phyloP scores from a whole-genome alignment of 2,888 invertebrate genomes.

The Allygus modestus region DNA sequence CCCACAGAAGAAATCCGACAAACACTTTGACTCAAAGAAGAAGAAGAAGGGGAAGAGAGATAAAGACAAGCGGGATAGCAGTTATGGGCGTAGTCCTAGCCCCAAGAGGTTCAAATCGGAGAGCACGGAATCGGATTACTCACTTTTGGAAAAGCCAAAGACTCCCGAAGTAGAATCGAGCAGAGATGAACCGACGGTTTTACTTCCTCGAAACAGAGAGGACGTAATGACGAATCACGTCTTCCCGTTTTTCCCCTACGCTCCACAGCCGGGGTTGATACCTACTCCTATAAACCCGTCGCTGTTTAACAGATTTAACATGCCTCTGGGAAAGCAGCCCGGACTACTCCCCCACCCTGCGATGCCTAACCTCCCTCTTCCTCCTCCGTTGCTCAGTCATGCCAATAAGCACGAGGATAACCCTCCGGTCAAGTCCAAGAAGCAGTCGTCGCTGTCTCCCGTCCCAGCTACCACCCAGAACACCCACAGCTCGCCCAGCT shows the following conservation, averaged over 20 bases:
- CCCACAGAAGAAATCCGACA: conserved; percentile 75
- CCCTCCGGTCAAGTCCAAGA: conserved; percentile 50
- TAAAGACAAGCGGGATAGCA: conserved; percentile 76
- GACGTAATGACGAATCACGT: conserved; percentile 70
- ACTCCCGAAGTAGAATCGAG: conserved; percentile 72
- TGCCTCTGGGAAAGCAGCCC: conserved; percentile 58
- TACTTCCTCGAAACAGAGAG: conserved; percentile 59
- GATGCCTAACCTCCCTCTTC: conserved; percentile 61
- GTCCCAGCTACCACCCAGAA: neutral
- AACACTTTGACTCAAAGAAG: conserved; percentile 74
- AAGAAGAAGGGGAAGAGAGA: conserved; percentile 78
- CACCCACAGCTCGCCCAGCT: conserved; percentile 20
- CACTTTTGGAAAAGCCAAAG: conserved; percentile 80
- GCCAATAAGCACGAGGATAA: conserved; percentile 34
- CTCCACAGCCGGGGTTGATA: conserved; percentile 77
- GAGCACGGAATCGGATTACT: conserved; percentile 77
- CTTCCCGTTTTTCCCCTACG: conserved; percentile 73
- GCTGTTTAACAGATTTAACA: conserved; percentile 53
- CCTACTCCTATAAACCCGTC: conserved; percentile 60
- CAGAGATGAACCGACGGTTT: conserved; percentile 58
- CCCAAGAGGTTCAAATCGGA: conserved; percentile 63
- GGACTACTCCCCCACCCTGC: conserved; percentile 74
- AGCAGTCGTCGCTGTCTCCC: conserved; percentile 49
- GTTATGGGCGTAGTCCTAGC: conserved; percentile 70
- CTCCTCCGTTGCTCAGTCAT: conserved; percentile 63